Evolutionary conservation across 2,888 invertebrate species (phyloP).

Genomic region (Plebejus anna): DNA sequence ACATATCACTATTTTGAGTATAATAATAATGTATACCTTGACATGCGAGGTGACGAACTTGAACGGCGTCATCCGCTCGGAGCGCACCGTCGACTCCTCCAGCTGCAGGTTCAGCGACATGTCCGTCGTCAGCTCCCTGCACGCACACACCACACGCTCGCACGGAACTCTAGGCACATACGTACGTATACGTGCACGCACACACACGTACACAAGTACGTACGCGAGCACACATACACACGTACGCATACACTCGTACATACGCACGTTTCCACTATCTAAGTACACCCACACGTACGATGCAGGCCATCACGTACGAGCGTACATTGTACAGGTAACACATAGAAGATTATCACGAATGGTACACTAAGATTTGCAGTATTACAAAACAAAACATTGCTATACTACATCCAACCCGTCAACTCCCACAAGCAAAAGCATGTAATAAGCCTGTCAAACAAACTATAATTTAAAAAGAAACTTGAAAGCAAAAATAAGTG

Average conservation of each 20-base stretch:
- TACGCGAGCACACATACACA: neutral
- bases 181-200: neutral
- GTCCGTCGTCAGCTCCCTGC: constrained; percentile 75
- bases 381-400: constrained; percentile 12
- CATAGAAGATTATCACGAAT: constrained; percentile 6
- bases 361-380: neutral
- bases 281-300: neutral
- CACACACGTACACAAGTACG: neutral
- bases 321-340: neutral
- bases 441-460: neutral
- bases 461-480: neutral
- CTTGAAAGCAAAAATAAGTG: neutral
- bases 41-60: constrained; percentile 92
- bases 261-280: neutral
- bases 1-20: too few species aligned
- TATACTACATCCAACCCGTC: neutral
- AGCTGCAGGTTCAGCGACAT: constrained; percentile 75
- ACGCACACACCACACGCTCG: neutral
- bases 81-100: constrained; percentile 80
- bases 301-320: neutral
- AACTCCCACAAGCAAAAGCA: constrained; percentile 13
- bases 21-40: constrained; percentile 59
- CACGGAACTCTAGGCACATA: neutral
- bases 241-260: neutral
- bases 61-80: constrained; percentile 89